Conservation (phyloP, 1,140 invertebrate genomes). For the Thaumetopoea pityocampa region DNA sequence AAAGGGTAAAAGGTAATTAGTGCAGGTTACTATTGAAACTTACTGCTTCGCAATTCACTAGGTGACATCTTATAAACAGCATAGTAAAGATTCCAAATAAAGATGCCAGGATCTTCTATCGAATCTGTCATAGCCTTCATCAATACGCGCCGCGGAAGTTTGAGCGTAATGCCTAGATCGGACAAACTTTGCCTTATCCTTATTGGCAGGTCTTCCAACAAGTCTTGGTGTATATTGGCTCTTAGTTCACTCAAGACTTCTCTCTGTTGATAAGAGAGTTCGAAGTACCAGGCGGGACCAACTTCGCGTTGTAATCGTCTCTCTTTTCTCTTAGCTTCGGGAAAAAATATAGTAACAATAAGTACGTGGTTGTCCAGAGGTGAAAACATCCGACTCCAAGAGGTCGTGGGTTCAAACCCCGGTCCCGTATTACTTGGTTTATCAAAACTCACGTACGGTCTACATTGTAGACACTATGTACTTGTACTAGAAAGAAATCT, state of each 20-base stretch:
- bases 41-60: constrained; percentile 40
- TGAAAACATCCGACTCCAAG: no score
- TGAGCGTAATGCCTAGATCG: constrained; percentile 52
- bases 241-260: constrained; percentile 38
- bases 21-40: no score
- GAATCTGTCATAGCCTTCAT: constrained; percentile 50
- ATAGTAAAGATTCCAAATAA: constrained; percentile 58
- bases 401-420: no score
- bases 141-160: constrained; percentile 35
- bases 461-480: no score
- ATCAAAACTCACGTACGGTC: no score
- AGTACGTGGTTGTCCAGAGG: no score
- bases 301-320: constrained; percentile 38
- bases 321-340: constrained; percentile 34
- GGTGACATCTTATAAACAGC: constrained; percentile 48
- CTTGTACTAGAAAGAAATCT: no score
- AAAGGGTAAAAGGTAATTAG: no score
- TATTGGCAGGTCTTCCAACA: constrained; percentile 47
- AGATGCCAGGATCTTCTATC: constrained; percentile 49
- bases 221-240: constrained; percentile 53
- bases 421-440: no score
- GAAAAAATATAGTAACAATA: constrained; percentile 6
- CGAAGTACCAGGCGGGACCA: constrained; percentile 54
- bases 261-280: constrained; percentile 46
- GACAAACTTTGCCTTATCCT: constrained; percentile 43